Evolutionary conservation across 2,113 vertebrate species (phyloP).

Genomic region (Cyphomyrus plagiostoma): DNA sequence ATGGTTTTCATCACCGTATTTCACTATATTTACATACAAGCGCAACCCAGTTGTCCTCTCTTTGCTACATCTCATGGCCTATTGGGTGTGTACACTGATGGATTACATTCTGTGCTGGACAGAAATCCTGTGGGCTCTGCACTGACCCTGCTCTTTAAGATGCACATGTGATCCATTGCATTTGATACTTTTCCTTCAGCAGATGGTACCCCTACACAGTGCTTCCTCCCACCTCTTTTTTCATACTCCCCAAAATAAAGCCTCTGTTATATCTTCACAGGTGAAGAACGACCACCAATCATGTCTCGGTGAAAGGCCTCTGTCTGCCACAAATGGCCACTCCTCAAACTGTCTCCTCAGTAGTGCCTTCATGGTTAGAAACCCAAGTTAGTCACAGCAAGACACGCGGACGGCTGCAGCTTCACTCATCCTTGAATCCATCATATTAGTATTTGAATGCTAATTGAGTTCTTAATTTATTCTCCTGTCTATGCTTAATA

Average conservation of each 20-base stretch:
- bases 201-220: slow-evolving; percentile 22
- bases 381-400: background rate
- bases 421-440: background rate
- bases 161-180: slow-evolving; percentile 23
- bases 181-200: slow-evolving; percentile 20
- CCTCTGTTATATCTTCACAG: slow-evolving; percentile 6
- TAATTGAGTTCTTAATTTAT: slow-evolving; percentile 13
- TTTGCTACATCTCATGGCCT: background rate
- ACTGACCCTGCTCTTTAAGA: slow-evolving; percentile 22
- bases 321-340: background rate
- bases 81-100: background rate
- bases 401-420: background rate
- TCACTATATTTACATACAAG: background rate
- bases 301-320: background rate
- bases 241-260: background rate
- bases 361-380: background rate
- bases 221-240: background rate
- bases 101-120: slow-evolving; percentile 7
- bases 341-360: background rate
- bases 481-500: background rate
- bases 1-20: background rate
- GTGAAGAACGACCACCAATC: background rate
- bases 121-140: slow-evolving; percentile 17
- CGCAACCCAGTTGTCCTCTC: background rate
- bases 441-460: background rate